These are phyloP conservation scores for Hylomyscus alleni DNA, from an alignment of 2,797 vertebrate species.

Conservation along the genomic window DNA sequence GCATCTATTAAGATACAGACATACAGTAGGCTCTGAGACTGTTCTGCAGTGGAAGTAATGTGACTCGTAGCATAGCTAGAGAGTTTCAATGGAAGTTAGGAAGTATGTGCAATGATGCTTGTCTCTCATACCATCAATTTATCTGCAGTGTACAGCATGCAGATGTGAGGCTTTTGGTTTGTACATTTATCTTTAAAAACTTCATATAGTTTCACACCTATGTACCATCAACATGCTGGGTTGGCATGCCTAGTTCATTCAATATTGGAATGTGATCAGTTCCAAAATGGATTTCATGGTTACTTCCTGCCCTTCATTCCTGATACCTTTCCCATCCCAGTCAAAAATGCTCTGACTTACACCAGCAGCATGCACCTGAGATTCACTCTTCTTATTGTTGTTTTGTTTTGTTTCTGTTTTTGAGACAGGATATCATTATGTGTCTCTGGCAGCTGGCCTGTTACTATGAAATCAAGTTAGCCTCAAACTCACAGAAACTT, in stretches of 20 bases:
- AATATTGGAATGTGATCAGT: not conserved
- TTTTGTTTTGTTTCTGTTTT: not conserved
- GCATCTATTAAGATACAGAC: not conserved
- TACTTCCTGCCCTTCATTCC: not conserved
- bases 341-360: not conserved
- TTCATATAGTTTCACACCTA: not conserved
- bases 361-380: not conserved
- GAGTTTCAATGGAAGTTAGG: not conserved
- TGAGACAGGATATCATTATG: not conserved
- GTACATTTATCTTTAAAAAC: not conserved
- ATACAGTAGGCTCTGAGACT: not conserved
- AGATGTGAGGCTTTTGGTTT: not conserved
- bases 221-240: not conserved
- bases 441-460: not conserved
- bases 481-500: not conserved
- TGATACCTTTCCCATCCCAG: not conserved
- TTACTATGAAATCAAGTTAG: not conserved
- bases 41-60: not conserved
- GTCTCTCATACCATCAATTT: not conserved
- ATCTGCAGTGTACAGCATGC: not conserved
- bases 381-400: not conserved
- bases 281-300: slow-evolving; percentile 2
- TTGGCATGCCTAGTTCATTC: not conserved
- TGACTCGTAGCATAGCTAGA: not conserved
- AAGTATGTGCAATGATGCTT: not conserved